Percentiles rank a stretch among this genome's conserved stretches.
Conservation (phyloP, 2,797 vertebrate genomes). For the Muscicapa comitata region DNA sequence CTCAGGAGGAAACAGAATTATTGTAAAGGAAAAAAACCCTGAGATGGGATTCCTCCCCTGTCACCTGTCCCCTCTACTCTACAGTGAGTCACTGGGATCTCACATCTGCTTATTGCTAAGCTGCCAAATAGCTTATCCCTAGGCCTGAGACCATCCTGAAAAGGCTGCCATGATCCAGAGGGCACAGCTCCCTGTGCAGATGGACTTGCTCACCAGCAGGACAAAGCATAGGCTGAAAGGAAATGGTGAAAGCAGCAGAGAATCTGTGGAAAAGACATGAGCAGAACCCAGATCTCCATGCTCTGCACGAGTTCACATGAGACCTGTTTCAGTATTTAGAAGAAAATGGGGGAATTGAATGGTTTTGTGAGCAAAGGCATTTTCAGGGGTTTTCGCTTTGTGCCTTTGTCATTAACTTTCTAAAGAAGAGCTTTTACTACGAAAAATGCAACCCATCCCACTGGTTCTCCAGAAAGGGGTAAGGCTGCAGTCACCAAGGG, state of each 20-base stretch:
- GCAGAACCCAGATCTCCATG: neutral
- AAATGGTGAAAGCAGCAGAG: neutral
- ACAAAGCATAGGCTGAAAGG: fast-evolving
- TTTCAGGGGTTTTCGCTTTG: neutral
- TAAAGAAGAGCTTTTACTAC: neutral
- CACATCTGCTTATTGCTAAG: neutral
- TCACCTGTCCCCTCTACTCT: neutral
- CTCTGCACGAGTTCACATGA: neutral
- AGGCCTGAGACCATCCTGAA: neutral
- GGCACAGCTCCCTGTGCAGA: neutral
- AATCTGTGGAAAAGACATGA: neutral
- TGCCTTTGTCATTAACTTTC: neutral
- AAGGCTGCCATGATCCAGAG: neutral
- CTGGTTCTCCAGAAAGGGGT: neutral
- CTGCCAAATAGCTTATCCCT: neutral
- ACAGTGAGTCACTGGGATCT: neutral
- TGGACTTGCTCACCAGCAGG: neutral
- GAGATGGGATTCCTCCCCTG: neutral
- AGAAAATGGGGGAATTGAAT: neutral
- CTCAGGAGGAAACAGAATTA: neutral
- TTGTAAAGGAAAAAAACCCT: neutral
- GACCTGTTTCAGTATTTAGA: neutral
- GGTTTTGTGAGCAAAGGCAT: neutral
- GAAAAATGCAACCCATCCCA: neutral
- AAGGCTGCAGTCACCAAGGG: neutral